These are phyloP conservation scores for Serinus canaria DNA, from an alignment of 2,113 vertebrate species.

Conservation along the genomic window DNA sequence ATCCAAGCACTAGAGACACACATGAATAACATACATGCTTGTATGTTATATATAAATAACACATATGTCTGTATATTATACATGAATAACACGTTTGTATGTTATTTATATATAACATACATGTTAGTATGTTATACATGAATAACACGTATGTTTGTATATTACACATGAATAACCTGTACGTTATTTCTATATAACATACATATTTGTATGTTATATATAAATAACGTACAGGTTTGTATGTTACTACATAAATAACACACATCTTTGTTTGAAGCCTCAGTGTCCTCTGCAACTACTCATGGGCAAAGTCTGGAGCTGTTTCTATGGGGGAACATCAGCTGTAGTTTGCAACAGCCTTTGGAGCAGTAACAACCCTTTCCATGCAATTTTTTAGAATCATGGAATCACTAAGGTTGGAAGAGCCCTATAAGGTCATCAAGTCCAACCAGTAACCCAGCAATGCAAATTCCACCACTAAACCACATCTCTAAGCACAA, in stretches of 20 bases:
- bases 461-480: neutral
- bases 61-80: too few relatives aligned
- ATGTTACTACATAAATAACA: neutral
- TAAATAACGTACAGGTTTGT: neutral
- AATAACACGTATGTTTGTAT: neutral
- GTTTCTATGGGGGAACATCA: neutral
- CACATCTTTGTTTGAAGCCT: neutral
- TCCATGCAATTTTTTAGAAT: neutral
- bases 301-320: neutral
- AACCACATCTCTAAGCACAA: neutral
- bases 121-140: neutral
- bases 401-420: neutral
- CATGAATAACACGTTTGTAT: too few relatives aligned
- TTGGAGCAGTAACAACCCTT: neutral
- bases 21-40: fast-evolving
- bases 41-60: neutral
- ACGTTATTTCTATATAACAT: too few relatives aligned
- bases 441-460: neutral
- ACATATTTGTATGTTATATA: neutral
- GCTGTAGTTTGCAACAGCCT: neutral
- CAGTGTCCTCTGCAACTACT: fast-evolving
- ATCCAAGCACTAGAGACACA: neutral
- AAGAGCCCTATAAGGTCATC: neutral
- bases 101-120: neutral
- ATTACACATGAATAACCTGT: neutral